Percentiles rank a stretch among this genome's conserved stretches.
These are phyloP conservation scores for Syngnathus acus DNA, from an alignment of 2,797 vertebrate genomes.

Conservation along the genomic window DNA sequence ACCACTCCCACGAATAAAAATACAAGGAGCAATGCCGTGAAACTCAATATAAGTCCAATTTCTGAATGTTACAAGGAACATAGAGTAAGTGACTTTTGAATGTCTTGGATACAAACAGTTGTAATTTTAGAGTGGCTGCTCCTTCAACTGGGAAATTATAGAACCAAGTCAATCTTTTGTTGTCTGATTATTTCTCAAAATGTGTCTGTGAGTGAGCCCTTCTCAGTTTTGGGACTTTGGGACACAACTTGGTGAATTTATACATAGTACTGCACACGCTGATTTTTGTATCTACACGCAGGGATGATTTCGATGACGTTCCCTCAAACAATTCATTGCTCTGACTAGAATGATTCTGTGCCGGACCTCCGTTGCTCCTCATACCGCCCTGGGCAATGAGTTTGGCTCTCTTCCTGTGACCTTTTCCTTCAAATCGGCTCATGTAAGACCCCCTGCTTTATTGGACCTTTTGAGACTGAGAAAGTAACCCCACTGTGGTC, in stretches of 20 bases:
- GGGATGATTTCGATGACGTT: not conserved
- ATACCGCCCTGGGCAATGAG: not conserved
- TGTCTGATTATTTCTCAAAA: not conserved
- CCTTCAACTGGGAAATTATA: not conserved
- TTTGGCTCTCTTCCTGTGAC: not conserved
- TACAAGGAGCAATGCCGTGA: not conserved
- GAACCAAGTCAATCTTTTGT: not conserved
- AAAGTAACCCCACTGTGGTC: not conserved
- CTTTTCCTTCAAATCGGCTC: not conserved
- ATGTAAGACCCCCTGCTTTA: not conserved
- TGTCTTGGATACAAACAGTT: not conserved
- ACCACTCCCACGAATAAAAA: conserved; percentile 13
- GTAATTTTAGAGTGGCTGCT: not conserved
- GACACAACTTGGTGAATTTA: not conserved
- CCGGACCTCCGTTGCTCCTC: not conserved
- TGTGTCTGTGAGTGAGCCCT: not conserved
- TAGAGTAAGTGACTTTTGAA: not conserved
- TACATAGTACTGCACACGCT: no score
- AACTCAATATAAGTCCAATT: not conserved
- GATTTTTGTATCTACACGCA: not conserved
- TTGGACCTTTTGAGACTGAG: not conserved
- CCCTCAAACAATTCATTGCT: not conserved
- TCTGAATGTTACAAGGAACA: not conserved
- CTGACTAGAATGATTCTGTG: not conserved
- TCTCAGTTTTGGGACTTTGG: not conserved